phyloP scores from a whole-genome alignment of 2,113 vertebrate genomes.

The Aix galericulata region DNA sequence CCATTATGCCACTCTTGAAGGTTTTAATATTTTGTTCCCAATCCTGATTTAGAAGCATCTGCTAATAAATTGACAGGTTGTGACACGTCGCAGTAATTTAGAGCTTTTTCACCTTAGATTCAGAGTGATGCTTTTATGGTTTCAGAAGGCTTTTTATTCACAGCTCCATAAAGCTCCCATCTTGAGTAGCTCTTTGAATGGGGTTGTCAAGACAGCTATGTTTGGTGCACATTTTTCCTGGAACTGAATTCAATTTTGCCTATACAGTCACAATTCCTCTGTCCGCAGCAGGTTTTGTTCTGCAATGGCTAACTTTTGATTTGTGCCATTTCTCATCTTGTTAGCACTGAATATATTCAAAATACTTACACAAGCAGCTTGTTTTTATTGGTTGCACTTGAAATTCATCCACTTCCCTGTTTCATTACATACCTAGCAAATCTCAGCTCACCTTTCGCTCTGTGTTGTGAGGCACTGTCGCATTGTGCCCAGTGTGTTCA shows the following conservation, averaged over 20 bases:
- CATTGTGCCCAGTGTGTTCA: neutral
- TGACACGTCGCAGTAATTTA: slow-evolving; percentile 45
- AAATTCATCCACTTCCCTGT: neutral
- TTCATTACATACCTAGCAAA: neutral
- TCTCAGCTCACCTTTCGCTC: neutral
- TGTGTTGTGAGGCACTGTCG: neutral
- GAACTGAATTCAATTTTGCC: slow-evolving; percentile 22
- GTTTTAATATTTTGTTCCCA: slow-evolving; percentile 28
- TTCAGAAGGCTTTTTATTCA: slow-evolving; percentile 57
- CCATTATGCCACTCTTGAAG: neutral
- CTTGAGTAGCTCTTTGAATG: slow-evolving; percentile 48
- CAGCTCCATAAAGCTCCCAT: neutral
- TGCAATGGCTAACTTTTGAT: neutral
- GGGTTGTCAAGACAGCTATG: slow-evolving; percentile 46
- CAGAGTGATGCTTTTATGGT: slow-evolving; percentile 37
- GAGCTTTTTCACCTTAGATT: slow-evolving; percentile 35
- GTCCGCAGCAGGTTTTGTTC: neutral
- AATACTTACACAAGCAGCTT: neutral
- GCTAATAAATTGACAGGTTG: slow-evolving; percentile 65
- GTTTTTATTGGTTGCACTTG: neutral
- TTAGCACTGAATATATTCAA: neutral
- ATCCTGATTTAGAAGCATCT: slow-evolving; percentile 54
- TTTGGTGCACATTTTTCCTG: slow-evolving; percentile 28
- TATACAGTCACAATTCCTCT: slow-evolving; percentile 6
- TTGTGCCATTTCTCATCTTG: neutral